These are phyloP conservation scores for Liparis tanakae DNA, from an alignment of 2,797 vertebrate genomes.

Conservation along the genomic window DNA sequence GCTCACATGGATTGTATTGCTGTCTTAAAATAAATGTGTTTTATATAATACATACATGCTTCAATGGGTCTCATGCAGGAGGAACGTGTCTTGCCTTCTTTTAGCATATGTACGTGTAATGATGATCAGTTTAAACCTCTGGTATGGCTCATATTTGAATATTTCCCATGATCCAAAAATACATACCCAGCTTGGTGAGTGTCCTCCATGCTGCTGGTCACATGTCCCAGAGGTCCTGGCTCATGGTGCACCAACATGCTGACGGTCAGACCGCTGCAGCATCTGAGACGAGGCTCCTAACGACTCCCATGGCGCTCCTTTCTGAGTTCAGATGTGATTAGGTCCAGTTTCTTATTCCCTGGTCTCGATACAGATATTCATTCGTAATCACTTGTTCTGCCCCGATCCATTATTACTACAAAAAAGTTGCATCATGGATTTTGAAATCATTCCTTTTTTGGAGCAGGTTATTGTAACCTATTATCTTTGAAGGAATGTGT, in stretches of 20 bases:
- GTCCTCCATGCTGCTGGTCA: slow-evolving; percentile 46
- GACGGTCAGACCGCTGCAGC: slow-evolving; percentile 31
- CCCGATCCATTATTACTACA: not conserved
- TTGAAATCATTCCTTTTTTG: not conserved
- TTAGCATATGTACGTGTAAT: not conserved
- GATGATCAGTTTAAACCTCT: slow-evolving; percentile 18
- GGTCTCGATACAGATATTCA: slow-evolving; percentile 51
- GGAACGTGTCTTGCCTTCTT: not conserved
- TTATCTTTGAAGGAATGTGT: not conserved
- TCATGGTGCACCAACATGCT: slow-evolving; percentile 6
- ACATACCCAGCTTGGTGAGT: slow-evolving; percentile 4
- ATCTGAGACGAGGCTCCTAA: slow-evolving; percentile 33
- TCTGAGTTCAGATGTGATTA: slow-evolving; percentile 28
- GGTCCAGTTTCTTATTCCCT: slow-evolving; percentile 31
- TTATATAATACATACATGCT: not conserved
- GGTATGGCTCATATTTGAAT: slow-evolving; percentile 20
- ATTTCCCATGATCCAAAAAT: slow-evolving; percentile 21
- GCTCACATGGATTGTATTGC: not conserved
- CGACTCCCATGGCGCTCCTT: slow-evolving; percentile 40
- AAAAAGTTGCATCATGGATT: not conserved
- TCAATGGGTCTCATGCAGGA: not conserved
- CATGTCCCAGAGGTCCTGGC: slow-evolving; percentile 41
- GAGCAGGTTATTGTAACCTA: not conserved
- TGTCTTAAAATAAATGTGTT: not conserved
- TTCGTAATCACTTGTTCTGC: not conserved